Percentiles rank a stretch among this genome's conserved stretches.
These are phyloP conservation scores for Pyrrhia umbra DNA, from an alignment of 2,888 invertebrate species.

Conservation along the genomic window DNA sequence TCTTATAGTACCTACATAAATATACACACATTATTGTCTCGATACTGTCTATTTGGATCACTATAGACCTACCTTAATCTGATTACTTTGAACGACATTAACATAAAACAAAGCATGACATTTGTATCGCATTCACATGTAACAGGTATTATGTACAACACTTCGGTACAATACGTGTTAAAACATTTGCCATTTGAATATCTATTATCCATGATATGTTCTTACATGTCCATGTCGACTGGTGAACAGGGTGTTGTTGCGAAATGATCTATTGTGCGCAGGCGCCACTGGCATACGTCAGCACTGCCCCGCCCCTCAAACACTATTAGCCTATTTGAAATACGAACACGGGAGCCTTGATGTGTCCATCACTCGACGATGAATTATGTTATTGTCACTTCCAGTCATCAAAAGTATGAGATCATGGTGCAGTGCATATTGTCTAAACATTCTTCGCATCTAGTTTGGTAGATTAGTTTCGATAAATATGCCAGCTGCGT, in stretches of 20 bases:
- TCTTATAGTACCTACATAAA: conserved; percentile 4
- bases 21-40: conserved; percentile 14
- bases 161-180: conserved; percentile 52
- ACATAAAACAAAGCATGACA: conserved; percentile 54
- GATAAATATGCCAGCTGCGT: conserved; percentile 29
- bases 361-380: conserved; percentile 75
- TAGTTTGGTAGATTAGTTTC: conserved; percentile 26
- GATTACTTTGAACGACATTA: conserved; percentile 30
- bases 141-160: conserved; percentile 39
- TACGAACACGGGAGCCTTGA: conserved; percentile 75
- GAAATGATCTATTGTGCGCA: conserved; percentile 74
- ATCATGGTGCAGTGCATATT: not conserved
- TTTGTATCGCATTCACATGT: conserved; percentile 38
- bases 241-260: conserved; percentile 69
- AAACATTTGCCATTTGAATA: conserved; percentile 66
- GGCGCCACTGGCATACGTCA: conserved; percentile 54
- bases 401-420: conserved; percentile 18
- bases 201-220: conserved; percentile 58
- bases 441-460: conserved; percentile 62
- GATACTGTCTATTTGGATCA: conserved; percentile 15
- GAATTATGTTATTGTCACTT: conserved; percentile 70
- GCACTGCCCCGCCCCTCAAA: conserved; percentile 47
- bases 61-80: conserved; percentile 35
- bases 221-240: conserved; percentile 68
- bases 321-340: conserved; percentile 46